Conservation (phyloP, 2,113 vertebrate species). For the Apodemus speciosus region DNA sequence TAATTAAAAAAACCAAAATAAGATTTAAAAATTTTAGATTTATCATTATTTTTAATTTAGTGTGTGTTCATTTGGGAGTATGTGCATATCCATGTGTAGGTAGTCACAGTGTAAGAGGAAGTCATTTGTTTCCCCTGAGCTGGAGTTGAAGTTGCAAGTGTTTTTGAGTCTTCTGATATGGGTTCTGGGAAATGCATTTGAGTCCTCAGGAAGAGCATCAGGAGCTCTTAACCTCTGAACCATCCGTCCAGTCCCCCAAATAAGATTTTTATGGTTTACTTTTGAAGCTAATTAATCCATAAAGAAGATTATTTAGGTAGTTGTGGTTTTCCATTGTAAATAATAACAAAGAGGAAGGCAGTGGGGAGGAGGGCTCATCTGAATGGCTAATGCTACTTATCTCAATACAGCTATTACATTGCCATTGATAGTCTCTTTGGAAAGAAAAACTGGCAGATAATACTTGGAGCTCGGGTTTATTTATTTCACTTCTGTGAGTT, state of each 20-base stretch:
- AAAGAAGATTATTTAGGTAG: conserved; percentile 13
- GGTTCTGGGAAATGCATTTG: background rate
- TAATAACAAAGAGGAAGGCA: conserved; percentile 3
- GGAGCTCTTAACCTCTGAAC: background rate
- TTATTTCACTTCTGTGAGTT: background rate
- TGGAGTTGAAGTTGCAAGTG: background rate
- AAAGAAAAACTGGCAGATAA: background rate
- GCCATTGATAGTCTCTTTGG: conserved; percentile 18
- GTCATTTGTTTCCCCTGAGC: background rate
- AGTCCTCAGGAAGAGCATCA: background rate
- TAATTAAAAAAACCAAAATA: conserved; percentile 11
- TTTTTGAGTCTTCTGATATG: background rate
- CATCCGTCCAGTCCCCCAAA: background rate
- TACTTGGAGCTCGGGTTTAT: conserved; percentile 23
- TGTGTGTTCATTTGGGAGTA: background rate
- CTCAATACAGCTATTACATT: background rate
- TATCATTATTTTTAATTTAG: background rate
- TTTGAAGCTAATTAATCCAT: conserved; percentile 37
- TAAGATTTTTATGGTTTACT: conserved; percentile 1
- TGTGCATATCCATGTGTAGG: background rate
- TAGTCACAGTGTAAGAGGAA: background rate
- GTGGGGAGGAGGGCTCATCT: background rate
- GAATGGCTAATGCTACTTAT: conserved; percentile 35
- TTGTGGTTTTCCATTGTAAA: conserved; percentile 14
- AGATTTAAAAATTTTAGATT: background rate